Percentiles rank a stretch among this genome's conserved stretches.
Conservation (phyloP, 92 coral and sea anemone genomes). For the Phenganax marumi region DNA sequence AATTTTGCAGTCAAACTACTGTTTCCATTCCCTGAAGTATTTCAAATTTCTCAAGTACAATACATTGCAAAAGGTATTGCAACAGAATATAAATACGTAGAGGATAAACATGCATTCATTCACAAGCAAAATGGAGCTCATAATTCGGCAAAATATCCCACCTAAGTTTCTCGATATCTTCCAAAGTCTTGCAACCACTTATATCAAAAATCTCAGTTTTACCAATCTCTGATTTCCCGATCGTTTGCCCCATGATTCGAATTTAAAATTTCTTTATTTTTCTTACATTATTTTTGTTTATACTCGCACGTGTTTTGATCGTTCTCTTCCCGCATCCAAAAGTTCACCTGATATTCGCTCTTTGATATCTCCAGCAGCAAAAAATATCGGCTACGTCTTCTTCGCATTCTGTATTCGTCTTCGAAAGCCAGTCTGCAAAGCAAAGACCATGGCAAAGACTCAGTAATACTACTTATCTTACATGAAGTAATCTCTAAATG, state of each 20-base stretch:
- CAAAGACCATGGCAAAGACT: too few species aligned
- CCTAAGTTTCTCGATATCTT: slow-evolving; percentile 73
- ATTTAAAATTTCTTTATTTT: neutral
- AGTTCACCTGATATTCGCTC: neutral
- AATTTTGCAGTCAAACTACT: too few species aligned
- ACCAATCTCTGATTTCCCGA: slow-evolving; percentile 55
- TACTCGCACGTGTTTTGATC: neutral
- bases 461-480: too few species aligned
- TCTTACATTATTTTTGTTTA: neutral
- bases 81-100: too few species aligned
- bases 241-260: slow-evolving; percentile 46
- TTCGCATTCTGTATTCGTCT: too few species aligned
- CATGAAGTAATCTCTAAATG: too few species aligned
- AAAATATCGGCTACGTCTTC: neutral
- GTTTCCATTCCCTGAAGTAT: too few species aligned
- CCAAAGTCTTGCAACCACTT: slow-evolving; percentile 64
- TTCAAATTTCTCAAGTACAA: too few species aligned
- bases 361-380: neutral
- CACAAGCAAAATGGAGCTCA: neutral
- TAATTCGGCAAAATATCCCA: slow-evolving; percentile 37
- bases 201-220: slow-evolving; percentile 68
- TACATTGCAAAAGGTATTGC: too few species aligned
- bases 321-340: neutral
- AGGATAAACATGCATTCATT: neutral
- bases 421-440: too few species aligned